phyloP scores from a whole-genome alignment of 2,888 invertebrate species.

The Acanthosoma haemorrhoidale region DNA sequence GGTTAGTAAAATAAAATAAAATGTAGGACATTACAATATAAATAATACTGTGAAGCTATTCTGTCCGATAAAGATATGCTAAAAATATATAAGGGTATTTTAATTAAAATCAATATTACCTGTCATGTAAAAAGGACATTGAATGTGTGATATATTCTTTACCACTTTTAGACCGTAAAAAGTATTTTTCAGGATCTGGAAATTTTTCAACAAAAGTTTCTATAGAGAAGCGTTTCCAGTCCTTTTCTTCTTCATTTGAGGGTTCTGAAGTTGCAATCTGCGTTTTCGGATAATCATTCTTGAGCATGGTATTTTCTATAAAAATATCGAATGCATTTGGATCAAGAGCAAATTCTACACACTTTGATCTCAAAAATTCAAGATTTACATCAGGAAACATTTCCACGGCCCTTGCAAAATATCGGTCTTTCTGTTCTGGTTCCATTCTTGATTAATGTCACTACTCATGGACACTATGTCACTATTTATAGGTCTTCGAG shows the following conservation, averaged over 20 bases:
- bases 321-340: background rate
- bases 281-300: constrained; percentile 10
- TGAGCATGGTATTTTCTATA: background rate
- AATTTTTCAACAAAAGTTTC: constrained; percentile 18
- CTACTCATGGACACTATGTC: no score
- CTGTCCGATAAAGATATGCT: no score
- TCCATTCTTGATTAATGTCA: no score
- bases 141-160: background rate
- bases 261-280: background rate
- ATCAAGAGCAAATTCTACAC: constrained; percentile 6
- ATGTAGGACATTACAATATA: no score
- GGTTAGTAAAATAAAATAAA: no score
- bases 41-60: no score
- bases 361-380: background rate
- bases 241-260: background rate
- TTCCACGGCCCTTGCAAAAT: background rate
- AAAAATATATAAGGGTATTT: background rate
- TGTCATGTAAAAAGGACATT: background rate
- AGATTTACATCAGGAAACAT: constrained; percentile 16
- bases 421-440: background rate
- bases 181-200: constrained; percentile 13
- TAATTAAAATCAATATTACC: background rate
- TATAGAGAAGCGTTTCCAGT: background rate
- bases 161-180: background rate
- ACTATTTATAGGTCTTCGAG: no score